Conservation (phyloP, 2,797 vertebrate species). For the Arrhamphus sclerolepis region DNA sequence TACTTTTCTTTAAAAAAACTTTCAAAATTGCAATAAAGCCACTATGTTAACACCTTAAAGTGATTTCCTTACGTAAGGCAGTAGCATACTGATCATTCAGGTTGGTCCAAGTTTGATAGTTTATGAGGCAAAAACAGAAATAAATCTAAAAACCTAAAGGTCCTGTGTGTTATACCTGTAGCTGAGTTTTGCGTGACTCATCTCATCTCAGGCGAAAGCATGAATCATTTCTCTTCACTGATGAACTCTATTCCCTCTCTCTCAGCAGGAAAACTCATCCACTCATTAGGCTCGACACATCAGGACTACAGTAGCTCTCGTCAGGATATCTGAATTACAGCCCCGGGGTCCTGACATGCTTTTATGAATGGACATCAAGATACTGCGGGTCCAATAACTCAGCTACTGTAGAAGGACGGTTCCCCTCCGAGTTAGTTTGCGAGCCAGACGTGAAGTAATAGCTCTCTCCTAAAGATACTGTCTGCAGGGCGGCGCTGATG, state of each 20-base stretch:
- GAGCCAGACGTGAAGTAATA: slow-evolving; percentile 70
- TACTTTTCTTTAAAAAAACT: too few species aligned
- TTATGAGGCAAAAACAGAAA: too few species aligned
- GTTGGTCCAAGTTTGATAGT: too few species aligned
- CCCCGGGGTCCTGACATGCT: slow-evolving; percentile 39
- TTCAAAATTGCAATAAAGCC: too few species aligned
- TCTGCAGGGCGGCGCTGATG: slow-evolving; percentile 35
- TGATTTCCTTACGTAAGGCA: too few species aligned
- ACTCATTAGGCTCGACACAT: slow-evolving; percentile 13
- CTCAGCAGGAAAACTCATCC: neutral
- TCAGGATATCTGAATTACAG: slow-evolving; percentile 30
- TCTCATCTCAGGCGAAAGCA: neutral
- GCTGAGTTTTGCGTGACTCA: neutral
- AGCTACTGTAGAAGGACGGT: slow-evolving; percentile 65
- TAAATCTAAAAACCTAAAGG: too few species aligned
- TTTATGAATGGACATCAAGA: slow-evolving; percentile 71
- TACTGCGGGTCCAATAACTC: slow-evolving; percentile 65
- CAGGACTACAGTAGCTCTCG: slow-evolving; percentile 23
- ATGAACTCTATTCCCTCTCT: neutral
- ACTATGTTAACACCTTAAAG: too few species aligned
- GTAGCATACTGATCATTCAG: too few species aligned
- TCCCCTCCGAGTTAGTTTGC: slow-evolving; percentile 40
- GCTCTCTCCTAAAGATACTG: slow-evolving; percentile 34
- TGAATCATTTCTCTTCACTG: neutral
- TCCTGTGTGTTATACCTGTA: neutral